Conservation (phyloP, 2,797 vertebrate genomes). For the Phoeniculus purpureus region DNA sequence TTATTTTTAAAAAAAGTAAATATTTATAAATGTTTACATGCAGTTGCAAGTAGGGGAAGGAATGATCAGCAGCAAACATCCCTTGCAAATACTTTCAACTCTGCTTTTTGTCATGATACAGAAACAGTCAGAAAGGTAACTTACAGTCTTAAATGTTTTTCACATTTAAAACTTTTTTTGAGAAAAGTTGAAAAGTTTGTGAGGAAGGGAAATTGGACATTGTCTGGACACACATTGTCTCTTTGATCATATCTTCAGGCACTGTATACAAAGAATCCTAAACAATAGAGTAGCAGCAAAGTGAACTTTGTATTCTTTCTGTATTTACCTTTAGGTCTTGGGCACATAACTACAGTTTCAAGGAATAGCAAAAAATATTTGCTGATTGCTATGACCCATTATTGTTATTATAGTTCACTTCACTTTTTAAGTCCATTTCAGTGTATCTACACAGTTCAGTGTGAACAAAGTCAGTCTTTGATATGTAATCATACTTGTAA, state of each 20-base stretch:
- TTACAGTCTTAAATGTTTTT: not conserved
- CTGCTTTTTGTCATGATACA: not conserved
- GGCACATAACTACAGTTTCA: not conserved
- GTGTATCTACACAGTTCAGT: not conserved
- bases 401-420: not conserved
- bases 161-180: rapidly evolving
- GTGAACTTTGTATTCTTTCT: not conserved
- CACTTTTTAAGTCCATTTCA: not conserved
- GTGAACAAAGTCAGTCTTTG: not conserved
- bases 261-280: not conserved
- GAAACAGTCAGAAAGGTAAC: not conserved
- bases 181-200: not conserved
- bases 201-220: not conserved
- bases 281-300: not conserved
- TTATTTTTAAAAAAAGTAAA: not conserved
- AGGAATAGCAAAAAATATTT: not conserved
- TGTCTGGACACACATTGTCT: not conserved
- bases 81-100: not conserved
- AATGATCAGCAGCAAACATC: not conserved
- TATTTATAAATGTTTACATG: not conserved
- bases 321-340: not conserved
- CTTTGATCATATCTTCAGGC: not conserved
- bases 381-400: not conserved
- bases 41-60: not conserved
- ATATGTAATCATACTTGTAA: not conserved